Evolutionary conservation across 2,888 invertebrate genomes (phyloP).

Genomic region (Lacanobia wlatinum): DNA sequence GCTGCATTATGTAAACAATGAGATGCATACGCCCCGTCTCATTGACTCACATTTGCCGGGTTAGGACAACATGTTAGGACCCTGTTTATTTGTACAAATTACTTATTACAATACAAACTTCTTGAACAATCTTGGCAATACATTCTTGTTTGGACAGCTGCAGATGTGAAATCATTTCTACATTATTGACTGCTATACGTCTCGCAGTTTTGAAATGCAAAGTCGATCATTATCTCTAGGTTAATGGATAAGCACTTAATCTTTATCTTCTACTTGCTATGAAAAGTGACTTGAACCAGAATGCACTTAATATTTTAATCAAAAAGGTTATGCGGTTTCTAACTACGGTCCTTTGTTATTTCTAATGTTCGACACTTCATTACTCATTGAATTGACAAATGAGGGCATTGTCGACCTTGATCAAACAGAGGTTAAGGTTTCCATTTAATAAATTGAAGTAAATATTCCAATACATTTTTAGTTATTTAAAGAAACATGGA

Average conservation of each 20-base stretch:
- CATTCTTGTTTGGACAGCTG: conserved; percentile 7
- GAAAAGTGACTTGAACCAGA: conserved; percentile 26
- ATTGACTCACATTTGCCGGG: conserved; percentile 64
- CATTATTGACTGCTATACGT: background rate
- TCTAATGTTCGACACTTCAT: conserved; percentile 10
- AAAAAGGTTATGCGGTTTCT: background rate
- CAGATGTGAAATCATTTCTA: conserved; percentile 8
- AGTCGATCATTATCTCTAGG: conserved; percentile 9
- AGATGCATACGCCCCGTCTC: conserved; percentile 69
- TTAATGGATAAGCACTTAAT: conserved; percentile 17
- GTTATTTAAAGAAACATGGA: background rate
- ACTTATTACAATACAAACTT: conserved; percentile 18
- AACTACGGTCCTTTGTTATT: conserved; percentile 11
- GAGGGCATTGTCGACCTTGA: conserved; percentile 10
- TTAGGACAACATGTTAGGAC: conserved; percentile 40
- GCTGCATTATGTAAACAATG: conserved; percentile 67
- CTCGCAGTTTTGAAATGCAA: background rate
- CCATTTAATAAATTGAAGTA: conserved; percentile 23
- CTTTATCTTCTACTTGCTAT: conserved; percentile 14
- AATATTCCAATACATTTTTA: background rate
- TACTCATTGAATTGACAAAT: conserved; percentile 34
- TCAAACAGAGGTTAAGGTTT: conserved; percentile 16
- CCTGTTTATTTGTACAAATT: conserved; percentile 27
- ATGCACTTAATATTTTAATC: conserved; percentile 9
- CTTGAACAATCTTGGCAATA: conserved; percentile 10